These are phyloP conservation scores for Gasteruption jaculator DNA, from an alignment of 2,888 invertebrate genomes.

Conservation along the genomic window DNA sequence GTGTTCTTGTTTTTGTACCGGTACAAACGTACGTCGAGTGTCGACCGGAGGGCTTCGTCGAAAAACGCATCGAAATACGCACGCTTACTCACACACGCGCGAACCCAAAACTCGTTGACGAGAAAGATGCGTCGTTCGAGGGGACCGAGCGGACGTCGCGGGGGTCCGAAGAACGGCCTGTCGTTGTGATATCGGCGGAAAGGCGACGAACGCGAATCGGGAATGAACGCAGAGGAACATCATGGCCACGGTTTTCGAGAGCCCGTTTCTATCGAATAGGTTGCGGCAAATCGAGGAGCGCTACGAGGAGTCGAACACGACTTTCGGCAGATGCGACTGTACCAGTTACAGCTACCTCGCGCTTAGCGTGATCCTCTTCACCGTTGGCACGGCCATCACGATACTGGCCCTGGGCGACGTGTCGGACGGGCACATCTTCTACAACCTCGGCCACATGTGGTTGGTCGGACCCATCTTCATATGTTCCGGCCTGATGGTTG, in stretches of 20 bases:
- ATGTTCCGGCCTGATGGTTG: constrained; percentile 66
- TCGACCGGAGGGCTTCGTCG: no score
- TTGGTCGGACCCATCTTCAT: constrained; percentile 65
- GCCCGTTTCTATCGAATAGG: constrained; percentile 60
- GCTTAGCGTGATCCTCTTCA: constrained; percentile 61
- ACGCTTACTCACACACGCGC: no score
- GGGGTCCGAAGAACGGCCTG: no score
- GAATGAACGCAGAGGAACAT: no score
- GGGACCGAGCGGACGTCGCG: no score
- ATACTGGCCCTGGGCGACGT: constrained; percentile 60
- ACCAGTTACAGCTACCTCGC: constrained; percentile 64
- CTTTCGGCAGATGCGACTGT: constrained; percentile 64
- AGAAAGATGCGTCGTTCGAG: no score
- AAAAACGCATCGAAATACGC: no score
- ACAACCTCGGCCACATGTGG: constrained; percentile 66
- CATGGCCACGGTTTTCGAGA: constrained; percentile 64
- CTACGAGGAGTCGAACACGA: constrained; percentile 55
- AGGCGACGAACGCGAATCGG: no score
- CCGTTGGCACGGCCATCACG: constrained; percentile 63
- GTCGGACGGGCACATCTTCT: constrained; percentile 59
- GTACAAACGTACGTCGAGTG: no score
- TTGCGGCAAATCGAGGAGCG: constrained; percentile 59
- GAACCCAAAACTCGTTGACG: no score
- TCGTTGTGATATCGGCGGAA: no score
- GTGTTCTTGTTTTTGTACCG: no score